phyloP scores from a whole-genome alignment of 2,888 invertebrate genomes.

The Byasa hedistus region DNA sequence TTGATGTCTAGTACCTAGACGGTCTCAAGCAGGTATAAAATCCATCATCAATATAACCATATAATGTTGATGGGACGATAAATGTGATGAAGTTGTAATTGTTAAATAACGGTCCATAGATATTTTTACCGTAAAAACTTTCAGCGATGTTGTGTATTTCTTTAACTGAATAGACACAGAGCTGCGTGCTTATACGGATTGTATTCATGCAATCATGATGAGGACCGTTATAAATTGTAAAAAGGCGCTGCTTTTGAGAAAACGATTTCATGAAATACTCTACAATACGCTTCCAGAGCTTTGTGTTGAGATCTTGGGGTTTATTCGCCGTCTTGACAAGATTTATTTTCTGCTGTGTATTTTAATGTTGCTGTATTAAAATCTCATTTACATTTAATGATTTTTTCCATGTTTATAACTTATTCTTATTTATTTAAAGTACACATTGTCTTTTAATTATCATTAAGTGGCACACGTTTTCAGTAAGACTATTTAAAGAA shows the following conservation, averaged over 20 bases:
- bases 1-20: too few species aligned
- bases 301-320: conserved; percentile 65
- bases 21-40: not conserved
- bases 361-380: conserved; percentile 33
- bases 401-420: not conserved
- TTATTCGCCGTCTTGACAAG: conserved; percentile 54
- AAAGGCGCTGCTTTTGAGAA: conserved; percentile 70
- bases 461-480: not conserved
- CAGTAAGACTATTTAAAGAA: too few species aligned
- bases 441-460: not conserved
- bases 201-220: conserved; percentile 69
- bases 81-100: conserved; percentile 4
- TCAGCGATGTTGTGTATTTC: conserved; percentile 12
- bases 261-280: conserved; percentile 72
- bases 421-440: not conserved
- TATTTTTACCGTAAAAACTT: conserved; percentile 1
- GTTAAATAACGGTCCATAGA: not conserved
- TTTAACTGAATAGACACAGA: conserved; percentile 21
- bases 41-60: not conserved
- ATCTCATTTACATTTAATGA: conserved; percentile 30
- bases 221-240: conserved; percentile 72
- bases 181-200: conserved; percentile 40
- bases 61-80: conserved; percentile 5
- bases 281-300: conserved; percentile 64
- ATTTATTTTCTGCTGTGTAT: conserved; percentile 50